These are phyloP conservation scores for Rhodophaea formosa DNA, from an alignment of 2,888 invertebrate species.

Conservation along the genomic window DNA sequence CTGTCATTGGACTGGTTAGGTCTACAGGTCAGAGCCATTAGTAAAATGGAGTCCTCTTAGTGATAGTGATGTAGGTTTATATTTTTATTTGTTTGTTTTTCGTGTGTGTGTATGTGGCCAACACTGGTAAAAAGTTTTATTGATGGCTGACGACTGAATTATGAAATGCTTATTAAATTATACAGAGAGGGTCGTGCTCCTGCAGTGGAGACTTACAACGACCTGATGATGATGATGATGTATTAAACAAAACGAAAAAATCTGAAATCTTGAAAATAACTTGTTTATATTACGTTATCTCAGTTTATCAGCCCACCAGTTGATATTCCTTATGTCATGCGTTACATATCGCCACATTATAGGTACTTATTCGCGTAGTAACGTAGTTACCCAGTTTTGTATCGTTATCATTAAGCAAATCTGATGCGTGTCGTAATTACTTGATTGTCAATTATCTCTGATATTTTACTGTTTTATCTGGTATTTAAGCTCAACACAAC, in stretches of 20 bases:
- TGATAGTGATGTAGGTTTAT: too few species aligned
- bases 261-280: slow-evolving; percentile 10
- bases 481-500: neutral
- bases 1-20: too few species aligned
- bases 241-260: neutral
- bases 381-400: neutral
- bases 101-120: too few species aligned
- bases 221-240: too few species aligned
- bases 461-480: neutral
- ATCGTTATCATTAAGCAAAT: slow-evolving; percentile 3
- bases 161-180: too few species aligned
- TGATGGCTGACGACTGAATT: too few species aligned
- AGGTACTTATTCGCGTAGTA: neutral
- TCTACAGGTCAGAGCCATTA: too few species aligned
- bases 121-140: too few species aligned
- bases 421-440: neutral
- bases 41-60: too few species aligned
- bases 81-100: too few species aligned
- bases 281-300: neutral
- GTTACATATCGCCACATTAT: neutral
- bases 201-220: too few species aligned
- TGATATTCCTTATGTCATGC: neutral
- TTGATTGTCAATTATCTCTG: neutral
- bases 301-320: slow-evolving; percentile 5
- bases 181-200: too few species aligned